phyloP scores from a whole-genome alignment of 2,797 vertebrate genomes.

The Tarsius wallacei region DNA sequence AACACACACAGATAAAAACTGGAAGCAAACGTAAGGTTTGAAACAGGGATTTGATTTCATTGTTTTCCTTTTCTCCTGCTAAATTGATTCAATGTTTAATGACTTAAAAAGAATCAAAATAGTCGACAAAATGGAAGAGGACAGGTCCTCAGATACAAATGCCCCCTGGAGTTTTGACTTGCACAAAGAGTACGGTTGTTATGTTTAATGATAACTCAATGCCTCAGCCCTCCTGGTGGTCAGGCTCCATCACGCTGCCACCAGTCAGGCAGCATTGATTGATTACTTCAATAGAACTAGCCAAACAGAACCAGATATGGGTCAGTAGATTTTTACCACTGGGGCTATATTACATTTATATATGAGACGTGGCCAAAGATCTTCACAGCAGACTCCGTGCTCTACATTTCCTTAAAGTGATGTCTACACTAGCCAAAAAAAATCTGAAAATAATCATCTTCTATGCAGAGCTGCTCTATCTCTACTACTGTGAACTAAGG shows the following conservation, averaged over 20 bases:
- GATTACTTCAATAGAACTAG: constrained; percentile 82
- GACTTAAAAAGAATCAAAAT: background rate
- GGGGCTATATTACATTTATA: constrained; percentile 66
- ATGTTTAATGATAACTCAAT: constrained; percentile 78
- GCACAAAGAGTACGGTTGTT: constrained; percentile 74
- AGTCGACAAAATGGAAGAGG: background rate
- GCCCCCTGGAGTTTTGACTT: constrained; percentile 60
- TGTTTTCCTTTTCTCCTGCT: background rate
- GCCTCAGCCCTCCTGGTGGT: constrained; percentile 80
- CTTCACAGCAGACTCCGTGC: constrained; percentile 9
- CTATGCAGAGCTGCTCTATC: background rate
- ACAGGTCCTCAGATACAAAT: constrained; percentile 48
- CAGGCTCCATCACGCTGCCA: background rate
- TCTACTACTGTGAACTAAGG: background rate
- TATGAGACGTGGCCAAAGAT: constrained; percentile 57
- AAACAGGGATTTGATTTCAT: constrained; percentile 29
- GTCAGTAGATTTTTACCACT: constrained; percentile 66
- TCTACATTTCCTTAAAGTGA: background rate
- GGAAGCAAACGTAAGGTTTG: background rate
- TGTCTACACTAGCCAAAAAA: constrained; percentile 25
- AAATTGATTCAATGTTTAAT: background rate
- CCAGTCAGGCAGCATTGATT: constrained; percentile 68
- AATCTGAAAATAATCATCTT: constrained; percentile 43
- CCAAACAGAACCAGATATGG: constrained; percentile 78
- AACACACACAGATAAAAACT: background rate